Base-by-base conservation (phyloP, 2,797 vertebrate species). In the Aldrovandia affinis region DNA sequence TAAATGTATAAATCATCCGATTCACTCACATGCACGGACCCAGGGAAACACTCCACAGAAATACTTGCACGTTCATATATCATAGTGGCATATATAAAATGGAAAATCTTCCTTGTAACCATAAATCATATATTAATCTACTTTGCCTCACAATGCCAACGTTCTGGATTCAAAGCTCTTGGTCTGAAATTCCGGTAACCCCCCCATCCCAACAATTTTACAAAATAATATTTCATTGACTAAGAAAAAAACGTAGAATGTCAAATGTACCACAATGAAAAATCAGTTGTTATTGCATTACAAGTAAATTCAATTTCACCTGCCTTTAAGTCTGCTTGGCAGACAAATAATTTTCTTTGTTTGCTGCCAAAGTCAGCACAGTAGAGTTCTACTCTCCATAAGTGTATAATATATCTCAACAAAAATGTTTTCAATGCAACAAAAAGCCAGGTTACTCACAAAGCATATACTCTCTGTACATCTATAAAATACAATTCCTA, bases 111-210 rank as follows among this genome's bases (percentile, higher is more conserved):
- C 81, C 83, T 28, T 78, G 52, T 82, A 33, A 65, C 83, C 84
- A 89, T 89, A 88, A 91, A 91, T 89, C 88, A 89, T 47, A 78
- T 75, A 88, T 87, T 89, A 89, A 89, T 89, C 87, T 87, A 88
- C 83, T 87, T 89, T 88, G 70, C 83, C 61, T 79, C 70, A 18
- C 57, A 30, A 59, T 84, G 81, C 81, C 83, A 87, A 84, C 84
- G 81, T 80, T 68, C 83, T 59, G 82, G 81, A 89, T 88, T 87
- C 84, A 84, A 44, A 81, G 50, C 83, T 25, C 83, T 86, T 9
- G 75, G 50, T 83, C 52, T 50, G 59, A 80, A 86, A 88, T 86
- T 87, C 82, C 85, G 42, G 33, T 78, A 86, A 81, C 83, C 79
- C 82, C 79, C 82, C 85, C 79, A 0, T 87, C 81, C 57, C 54